A percentile compares a stretch with the other conserved stretches of the same genome.
These are phyloP conservation scores for Sylvia atricapilla DNA, from an alignment of 2,113 vertebrate species.

Conservation along the genomic window DNA sequence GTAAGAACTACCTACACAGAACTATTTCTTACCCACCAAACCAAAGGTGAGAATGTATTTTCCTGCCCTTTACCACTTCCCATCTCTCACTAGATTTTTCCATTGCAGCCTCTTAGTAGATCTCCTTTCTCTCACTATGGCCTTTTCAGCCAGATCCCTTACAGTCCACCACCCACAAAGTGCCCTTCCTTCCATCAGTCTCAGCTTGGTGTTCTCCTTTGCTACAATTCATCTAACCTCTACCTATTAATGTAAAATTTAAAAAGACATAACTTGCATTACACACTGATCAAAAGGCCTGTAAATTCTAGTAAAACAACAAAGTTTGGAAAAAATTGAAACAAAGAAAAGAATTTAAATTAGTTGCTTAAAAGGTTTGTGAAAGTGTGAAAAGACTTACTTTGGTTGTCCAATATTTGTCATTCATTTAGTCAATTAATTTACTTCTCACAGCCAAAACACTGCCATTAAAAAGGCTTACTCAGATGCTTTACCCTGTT, in stretches of 20 bases:
- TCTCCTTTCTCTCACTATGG: neutral
- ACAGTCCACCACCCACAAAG: neutral
- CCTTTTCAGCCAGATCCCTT: neutral
- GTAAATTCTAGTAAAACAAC: constrained; percentile 16
- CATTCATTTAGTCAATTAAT: constrained; percentile 87
- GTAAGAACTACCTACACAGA: neutral
- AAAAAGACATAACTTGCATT: neutral
- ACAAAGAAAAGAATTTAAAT: constrained; percentile 38
- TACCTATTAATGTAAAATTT: neutral
- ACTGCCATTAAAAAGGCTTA: constrained; percentile 86
- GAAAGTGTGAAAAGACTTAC: constrained; percentile 64
- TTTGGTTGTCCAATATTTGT: constrained; percentile 77
- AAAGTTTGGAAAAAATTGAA: neutral
- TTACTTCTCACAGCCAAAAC: constrained; percentile 82
- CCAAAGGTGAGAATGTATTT: neutral
- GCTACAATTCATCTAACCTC: neutral
- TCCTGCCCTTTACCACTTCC: neutral
- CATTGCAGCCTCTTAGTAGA: neutral
- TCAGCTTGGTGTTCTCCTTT: neutral
- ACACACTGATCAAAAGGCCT: neutral
- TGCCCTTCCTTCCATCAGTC: neutral
- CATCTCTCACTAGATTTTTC: neutral
- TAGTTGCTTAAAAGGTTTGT: constrained; percentile 53
- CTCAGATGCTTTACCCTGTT: constrained; percentile 80
- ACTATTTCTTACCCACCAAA: neutral